These are phyloP conservation scores for Cuniculus paca DNA, from an alignment of 2,797 vertebrate genomes.

Conservation along the genomic window DNA sequence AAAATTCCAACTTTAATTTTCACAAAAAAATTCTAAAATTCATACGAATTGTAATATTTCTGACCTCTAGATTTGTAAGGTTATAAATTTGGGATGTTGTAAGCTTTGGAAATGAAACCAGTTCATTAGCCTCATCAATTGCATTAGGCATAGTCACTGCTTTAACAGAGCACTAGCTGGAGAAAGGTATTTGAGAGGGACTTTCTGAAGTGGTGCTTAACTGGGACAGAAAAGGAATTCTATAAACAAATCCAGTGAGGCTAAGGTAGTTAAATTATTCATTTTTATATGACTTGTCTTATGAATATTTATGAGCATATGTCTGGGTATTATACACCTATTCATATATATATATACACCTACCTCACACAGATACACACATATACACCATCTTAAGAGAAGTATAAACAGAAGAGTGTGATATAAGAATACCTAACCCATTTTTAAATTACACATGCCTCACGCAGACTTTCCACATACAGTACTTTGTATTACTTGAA, in stretches of 20 bases:
- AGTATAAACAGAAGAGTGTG: constrained; percentile 69
- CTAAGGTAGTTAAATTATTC: constrained; percentile 79
- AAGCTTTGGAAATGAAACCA: background rate
- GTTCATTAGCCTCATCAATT: background rate
- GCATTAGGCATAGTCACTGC: background rate
- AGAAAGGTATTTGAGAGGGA: constrained; percentile 40
- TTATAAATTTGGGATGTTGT: background rate
- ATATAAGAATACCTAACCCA: constrained; percentile 61
- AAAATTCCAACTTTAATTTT: background rate
- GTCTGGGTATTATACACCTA: constrained; percentile 79
- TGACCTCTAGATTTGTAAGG: background rate
- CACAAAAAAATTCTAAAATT: background rate
- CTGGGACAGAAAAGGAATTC: constrained; percentile 52
- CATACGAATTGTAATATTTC: background rate
- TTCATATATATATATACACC: background rate
- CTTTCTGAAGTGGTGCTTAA: constrained; percentile 64
- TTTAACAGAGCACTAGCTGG: background rate
- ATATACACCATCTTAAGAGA: constrained; percentile 68
- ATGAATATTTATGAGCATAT: constrained; percentile 81
- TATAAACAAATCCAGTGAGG: constrained; percentile 73
- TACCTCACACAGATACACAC: constrained; percentile 74
- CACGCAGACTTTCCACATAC: constrained; percentile 54
- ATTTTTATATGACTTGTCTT: constrained; percentile 69
- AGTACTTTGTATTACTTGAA: constrained; percentile 57
- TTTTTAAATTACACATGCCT: constrained; percentile 40